These are phyloP conservation scores for Sturmia bella DNA, from an alignment of 2,888 invertebrate species.

Conservation along the genomic window DNA sequence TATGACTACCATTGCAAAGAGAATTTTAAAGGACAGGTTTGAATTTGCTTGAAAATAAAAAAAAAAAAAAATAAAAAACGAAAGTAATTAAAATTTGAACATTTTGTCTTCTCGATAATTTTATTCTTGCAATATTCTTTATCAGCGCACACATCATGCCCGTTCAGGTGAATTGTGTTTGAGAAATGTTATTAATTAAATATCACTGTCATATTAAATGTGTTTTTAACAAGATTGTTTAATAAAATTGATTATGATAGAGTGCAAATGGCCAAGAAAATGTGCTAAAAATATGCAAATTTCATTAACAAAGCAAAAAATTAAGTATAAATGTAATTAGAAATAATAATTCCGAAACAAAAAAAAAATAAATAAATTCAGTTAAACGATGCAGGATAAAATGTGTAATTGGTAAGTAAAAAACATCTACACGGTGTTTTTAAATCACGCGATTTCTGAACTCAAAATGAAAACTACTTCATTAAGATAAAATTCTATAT, in stretches of 20 bases:
- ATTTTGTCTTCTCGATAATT: too few relatives aligned
- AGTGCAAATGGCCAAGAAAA: slow-evolving; percentile 37
- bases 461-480: too few relatives aligned
- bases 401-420: background rate
- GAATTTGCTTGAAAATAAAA: too few relatives aligned
- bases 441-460: too few relatives aligned
- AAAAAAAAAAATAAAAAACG: too few relatives aligned
- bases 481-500: too few relatives aligned
- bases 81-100: too few relatives aligned
- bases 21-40: too few relatives aligned
- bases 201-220: slow-evolving; percentile 52
- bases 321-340: background rate
- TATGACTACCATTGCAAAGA: too few relatives aligned
- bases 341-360: background rate
- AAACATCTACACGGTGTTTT: too few relatives aligned
- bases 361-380: background rate
- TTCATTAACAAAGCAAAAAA: background rate
- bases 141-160: background rate
- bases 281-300: slow-evolving; percentile 22
- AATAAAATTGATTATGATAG: slow-evolving; percentile 49
- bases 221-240: slow-evolving; percentile 50
- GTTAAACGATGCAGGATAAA: background rate
- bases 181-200: slow-evolving; percentile 41
- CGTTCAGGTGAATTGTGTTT: slow-evolving; percentile 36
- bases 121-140: too few relatives aligned